Conservation (phyloP, 2,888 invertebrate species). For the Eupithecia inturbata region DNA sequence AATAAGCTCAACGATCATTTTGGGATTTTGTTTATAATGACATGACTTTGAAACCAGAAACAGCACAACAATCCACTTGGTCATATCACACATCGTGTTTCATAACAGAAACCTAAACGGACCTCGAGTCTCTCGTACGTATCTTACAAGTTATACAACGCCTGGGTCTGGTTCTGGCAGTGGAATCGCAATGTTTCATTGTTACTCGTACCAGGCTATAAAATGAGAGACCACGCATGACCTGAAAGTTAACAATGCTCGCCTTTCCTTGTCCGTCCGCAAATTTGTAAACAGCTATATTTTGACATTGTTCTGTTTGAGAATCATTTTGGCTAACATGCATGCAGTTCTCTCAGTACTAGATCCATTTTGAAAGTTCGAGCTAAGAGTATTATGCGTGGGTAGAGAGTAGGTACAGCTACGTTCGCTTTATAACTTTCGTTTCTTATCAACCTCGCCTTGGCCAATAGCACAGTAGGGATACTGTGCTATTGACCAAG, state of each 20-base stretch:
- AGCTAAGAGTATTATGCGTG: background rate
- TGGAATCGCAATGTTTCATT: constrained; percentile 34
- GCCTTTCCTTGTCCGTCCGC: constrained; percentile 28
- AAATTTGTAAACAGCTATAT: constrained; percentile 12
- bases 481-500: background rate
- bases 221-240: constrained; percentile 51
- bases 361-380: background rate
- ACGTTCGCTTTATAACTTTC: background rate
- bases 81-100: background rate
- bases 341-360: background rate
- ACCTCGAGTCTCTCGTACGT: constrained; percentile 14
- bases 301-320: background rate
- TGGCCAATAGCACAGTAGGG: too few relatives aligned
- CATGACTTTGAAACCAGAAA: background rate
- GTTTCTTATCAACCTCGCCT: background rate
- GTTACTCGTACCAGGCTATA: constrained; percentile 23
- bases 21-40: background rate
- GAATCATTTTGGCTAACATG: background rate
- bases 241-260: constrained; percentile 47
- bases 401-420: background rate
- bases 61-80: background rate
- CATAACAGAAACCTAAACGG: constrained; percentile 2
- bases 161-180: constrained; percentile 28
- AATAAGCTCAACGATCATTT: background rate
- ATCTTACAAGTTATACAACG: background rate